phyloP scores from a whole-genome alignment of 2,888 invertebrate species.

The Ommatoiulus sabulosus region DNA sequence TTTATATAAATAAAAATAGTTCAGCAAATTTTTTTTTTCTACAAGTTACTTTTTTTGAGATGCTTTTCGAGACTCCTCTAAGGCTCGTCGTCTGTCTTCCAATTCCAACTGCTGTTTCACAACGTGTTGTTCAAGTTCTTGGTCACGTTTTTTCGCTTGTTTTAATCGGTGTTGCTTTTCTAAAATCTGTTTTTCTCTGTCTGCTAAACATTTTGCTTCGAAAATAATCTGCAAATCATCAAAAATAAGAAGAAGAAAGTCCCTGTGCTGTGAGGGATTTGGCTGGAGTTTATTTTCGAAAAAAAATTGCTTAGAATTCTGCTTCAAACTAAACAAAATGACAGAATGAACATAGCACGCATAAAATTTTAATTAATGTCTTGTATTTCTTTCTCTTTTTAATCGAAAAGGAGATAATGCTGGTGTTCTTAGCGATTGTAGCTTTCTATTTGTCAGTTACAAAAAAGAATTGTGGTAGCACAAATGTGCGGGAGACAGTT shows the following conservation, averaged over 20 bases:
- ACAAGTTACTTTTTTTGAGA: slow-evolving; percentile 19
- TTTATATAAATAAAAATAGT: not conserved
- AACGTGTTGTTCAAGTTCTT: slow-evolving; percentile 14
- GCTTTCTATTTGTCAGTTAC: too few species aligned
- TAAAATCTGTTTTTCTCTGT: slow-evolving; percentile 47
- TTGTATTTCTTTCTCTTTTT: too few species aligned
- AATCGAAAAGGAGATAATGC: too few species aligned
- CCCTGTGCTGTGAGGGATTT: too few species aligned
- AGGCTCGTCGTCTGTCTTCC: slow-evolving; percentile 15
- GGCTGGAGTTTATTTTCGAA: too few species aligned
- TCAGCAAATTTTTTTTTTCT: not conserved
- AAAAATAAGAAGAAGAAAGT: not conserved
- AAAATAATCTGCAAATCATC: slow-evolving; percentile 21
- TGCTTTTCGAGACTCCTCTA: not conserved
- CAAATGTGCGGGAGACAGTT: too few species aligned
- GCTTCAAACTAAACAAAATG: too few species aligned
- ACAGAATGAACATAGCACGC: too few species aligned
- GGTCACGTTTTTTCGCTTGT: slow-evolving; percentile 5
- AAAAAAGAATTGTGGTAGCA: too few species aligned
- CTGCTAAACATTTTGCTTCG: slow-evolving; percentile 49
- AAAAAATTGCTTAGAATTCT: too few species aligned
- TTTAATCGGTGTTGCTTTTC: slow-evolving; percentile 20
- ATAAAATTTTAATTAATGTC: too few species aligned
- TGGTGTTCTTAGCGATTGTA: too few species aligned
- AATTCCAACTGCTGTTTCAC: slow-evolving; percentile 2